phyloP scores from a whole-genome alignment of 1,140 invertebrate genomes.

The Musca domestica region DNA sequence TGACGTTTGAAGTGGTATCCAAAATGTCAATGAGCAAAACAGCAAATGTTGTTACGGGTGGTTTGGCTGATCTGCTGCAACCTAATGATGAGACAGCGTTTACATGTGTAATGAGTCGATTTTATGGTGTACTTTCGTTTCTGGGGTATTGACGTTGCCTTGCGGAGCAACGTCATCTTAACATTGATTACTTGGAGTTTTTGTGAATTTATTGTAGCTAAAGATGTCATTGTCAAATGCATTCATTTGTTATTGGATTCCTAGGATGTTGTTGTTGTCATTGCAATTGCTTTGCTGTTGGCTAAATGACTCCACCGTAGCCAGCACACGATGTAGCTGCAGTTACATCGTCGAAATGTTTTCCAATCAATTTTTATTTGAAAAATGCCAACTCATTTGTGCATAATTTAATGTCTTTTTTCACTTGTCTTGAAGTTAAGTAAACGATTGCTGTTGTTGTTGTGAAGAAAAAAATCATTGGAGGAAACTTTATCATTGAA shows the following conservation, averaged over 20 bases:
- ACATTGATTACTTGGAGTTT: no score
- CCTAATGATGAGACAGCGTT: neutral
- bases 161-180: no score
- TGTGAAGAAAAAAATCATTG: neutral
- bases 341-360: slow-evolving; percentile 9
- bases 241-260: slow-evolving; percentile 12
- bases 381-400: slow-evolving; percentile 53
- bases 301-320: slow-evolving; percentile 13
- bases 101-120: slow-evolving; percentile 17
- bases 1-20: neutral
- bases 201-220: no score
- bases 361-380: slow-evolving; percentile 53
- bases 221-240: slow-evolving; percentile 15
- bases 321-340: neutral
- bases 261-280: neutral
- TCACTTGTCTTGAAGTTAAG: slow-evolving; percentile 10
- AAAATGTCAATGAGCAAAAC: neutral
- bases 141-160: no score
- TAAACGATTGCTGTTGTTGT: no score
- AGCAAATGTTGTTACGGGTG: neutral
- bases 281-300: neutral
- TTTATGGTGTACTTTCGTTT: neutral
- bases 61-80: neutral
- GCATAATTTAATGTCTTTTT: slow-evolving; percentile 51
- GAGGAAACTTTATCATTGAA: neutral